Evolutionary conservation across 2,113 vertebrate genomes (phyloP), one percentile per base, ranked within the genome.

Genomic region (Tyrannus savana): DNA sequence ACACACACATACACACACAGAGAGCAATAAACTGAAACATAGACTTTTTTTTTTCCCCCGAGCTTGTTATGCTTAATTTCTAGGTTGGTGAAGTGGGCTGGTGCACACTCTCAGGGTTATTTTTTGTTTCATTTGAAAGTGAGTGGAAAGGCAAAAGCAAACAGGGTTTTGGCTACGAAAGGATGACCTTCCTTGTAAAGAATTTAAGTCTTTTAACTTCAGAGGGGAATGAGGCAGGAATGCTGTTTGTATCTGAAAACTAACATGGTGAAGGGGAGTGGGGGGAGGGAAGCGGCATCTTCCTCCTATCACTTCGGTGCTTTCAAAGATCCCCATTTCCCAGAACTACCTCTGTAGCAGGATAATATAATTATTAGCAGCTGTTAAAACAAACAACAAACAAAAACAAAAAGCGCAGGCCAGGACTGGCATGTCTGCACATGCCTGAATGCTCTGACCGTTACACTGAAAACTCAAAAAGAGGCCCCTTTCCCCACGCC

Each of bases 111-210:
- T 94, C 89, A 60, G 96, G 28, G 67, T 60, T 90, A 52, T 62
- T 71, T 71, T 95, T 96, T 97, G 95, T 96, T 84, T 82, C 47
- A 78, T 97, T 95, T 96, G 96, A 98, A 97, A 98, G 96, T 82
- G 88, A 97, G 96, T 97, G 95, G 95, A 97, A 97, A 98, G 96
- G 98, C 96, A 97, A 98, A 98, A 98, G 97, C 97, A 98, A 98
- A 97, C 96, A 98, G 95, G 84, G 95, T 91, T 98, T 97, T 98
- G 97, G 98, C 98, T 96, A 95, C 30, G 74, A 97, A 97, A 95
- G 94, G 96, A 97, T 98, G 98, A 98, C 98, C 98, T 98, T 97
- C 96, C 95, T 97, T 95, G 95, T 90, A 97, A 98, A 98, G 98
- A 98, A 98, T 98, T 98, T 97, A 93, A 97, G 95, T 96, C 94